Base-by-base conservation (phyloP, 1,140 invertebrate genomes). In the Oncopodura yosiiana region DNA sequence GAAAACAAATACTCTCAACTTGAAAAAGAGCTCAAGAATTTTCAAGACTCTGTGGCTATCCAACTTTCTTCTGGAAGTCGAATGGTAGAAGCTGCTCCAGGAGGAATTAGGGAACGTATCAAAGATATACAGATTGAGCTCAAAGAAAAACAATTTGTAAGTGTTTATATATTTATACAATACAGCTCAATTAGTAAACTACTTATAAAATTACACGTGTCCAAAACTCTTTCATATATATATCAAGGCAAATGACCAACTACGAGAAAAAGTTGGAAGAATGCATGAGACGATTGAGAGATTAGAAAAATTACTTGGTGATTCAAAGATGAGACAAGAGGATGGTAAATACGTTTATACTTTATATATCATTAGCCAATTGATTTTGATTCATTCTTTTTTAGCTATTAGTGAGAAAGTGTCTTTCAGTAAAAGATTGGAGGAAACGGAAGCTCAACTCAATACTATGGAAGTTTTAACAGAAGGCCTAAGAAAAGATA, bases 1-100 rank as follows among this genome's bases (percentile, higher is more conserved):
- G 60, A 64, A 38, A 60, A 64, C 5, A 55, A 49, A 44, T 23
- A 14, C 26, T 23, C 43, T 11, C 45, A 37, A 65, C 45, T 73
- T 73, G 43, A 67, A 82, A 82, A 84, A 64, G 83, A 85, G 53
- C 55, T 83, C 36, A 78, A 81, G 64, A 73, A 76, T 43, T 75
- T 77, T 36, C 81, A 84, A 51, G 83, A 85, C 58, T 82, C 79
- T 68, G 74, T 74, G 49, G 77, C 82, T 2, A 79, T 83, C 42
- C 70, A 81, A 12, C 63, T 84, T 2, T 81, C 81, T 62, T 75
- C 79, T 5, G 80, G 82, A 2, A 75, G 77, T 34, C 69, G 80
- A 62, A 83, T 81, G 64, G 78, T 84, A 3, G 84, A 88, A 63
- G 78, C 83, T 2, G 77, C 82, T 38, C 83, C 87, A 66, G 78